These are phyloP conservation scores for Radopholus similis DNA, from an alignment of 1,140 invertebrate genomes.

Conservation along the genomic window DNA sequence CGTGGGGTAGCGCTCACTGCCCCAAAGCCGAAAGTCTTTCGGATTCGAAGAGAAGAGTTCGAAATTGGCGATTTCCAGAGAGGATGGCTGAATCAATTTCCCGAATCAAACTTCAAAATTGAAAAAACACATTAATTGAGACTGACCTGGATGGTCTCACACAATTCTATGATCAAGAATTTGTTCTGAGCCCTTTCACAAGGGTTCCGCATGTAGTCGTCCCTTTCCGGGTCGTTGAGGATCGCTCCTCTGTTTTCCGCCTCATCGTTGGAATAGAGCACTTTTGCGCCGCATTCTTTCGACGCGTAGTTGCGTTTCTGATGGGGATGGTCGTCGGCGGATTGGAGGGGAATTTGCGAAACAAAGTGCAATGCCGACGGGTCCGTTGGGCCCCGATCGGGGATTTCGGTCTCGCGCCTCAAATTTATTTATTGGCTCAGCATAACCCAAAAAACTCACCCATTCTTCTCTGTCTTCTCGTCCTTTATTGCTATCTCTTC, in stretches of 20 bases:
- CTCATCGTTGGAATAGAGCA: conserved; percentile 80
- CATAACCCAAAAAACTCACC: neutral
- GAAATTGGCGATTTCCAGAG: conserved; percentile 90
- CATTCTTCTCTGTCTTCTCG: neutral
- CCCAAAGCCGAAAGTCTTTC: conserved; percentile 74
- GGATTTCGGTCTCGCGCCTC: too few species aligned
- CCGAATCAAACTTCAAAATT: neutral
- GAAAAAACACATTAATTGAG: conserved; percentile 15
- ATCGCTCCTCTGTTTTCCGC: conserved; percentile 75
- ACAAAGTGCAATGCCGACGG: neutral
- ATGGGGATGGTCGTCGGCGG: conserved; percentile 6
- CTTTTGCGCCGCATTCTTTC: conserved; percentile 90
- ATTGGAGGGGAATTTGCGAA: neutral
- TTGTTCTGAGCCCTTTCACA: conserved; percentile 75
- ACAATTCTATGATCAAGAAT: conserved; percentile 95
- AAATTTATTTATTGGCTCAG: neutral
- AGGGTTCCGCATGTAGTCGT: conserved; percentile 96
- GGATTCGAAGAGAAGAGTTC: conserved; percentile 95
- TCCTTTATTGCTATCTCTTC: neutral
- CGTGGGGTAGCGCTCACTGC: conserved; percentile 83
- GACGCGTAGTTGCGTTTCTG: conserved; percentile 66
- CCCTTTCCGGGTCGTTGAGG: conserved; percentile 71
- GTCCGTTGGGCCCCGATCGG: too few species aligned
- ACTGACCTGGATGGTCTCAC: conserved; percentile 84
- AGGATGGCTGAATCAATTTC: conserved; percentile 50